phyloP scores from a whole-genome alignment of 92 coral and sea anemone genomes.

The Virgularia gustaviana region DNA sequence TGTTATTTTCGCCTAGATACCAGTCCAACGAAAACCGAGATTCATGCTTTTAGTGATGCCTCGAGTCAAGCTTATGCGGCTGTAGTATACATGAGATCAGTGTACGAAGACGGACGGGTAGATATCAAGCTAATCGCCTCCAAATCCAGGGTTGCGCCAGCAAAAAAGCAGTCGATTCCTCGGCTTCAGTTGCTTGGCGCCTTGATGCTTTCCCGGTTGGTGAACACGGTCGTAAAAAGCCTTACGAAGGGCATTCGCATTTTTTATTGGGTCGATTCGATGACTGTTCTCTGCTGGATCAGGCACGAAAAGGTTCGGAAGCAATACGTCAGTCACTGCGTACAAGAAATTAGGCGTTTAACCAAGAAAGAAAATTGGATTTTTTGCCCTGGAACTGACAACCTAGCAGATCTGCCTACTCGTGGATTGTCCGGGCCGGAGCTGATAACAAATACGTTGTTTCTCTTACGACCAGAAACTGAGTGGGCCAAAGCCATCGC shows the following conservation, averaged over 20 bases:
- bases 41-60: slow-evolving; percentile 37
- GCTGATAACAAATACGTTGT: neutral
- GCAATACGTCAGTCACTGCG: neutral
- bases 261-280: neutral
- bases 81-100: slow-evolving; percentile 35
- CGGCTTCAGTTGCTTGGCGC: slow-evolving; percentile 3
- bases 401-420: slow-evolving; percentile 3
- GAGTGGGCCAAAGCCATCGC: neutral
- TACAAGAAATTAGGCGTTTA: neutral
- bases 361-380: neutral
- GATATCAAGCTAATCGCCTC: neutral
- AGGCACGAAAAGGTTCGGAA: neutral
- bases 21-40: slow-evolving; percentile 9
- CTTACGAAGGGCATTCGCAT: neutral
- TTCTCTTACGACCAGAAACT: neutral
- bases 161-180: slow-evolving; percentile 30
- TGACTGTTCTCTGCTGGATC: neutral
- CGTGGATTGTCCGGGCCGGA: slow-evolving; percentile 11
- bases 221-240: neutral
- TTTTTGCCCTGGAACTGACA: neutral
- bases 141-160: slow-evolving; percentile 27
- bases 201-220: neutral
- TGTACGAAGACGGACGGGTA: slow-evolving; percentile 31
- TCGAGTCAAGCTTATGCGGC: slow-evolving; percentile 29
- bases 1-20: neutral